Evolutionary conservation across 2,113 vertebrate species (phyloP), one percentile per base, ranked within the genome.

Genomic region (Ia io): DNA sequence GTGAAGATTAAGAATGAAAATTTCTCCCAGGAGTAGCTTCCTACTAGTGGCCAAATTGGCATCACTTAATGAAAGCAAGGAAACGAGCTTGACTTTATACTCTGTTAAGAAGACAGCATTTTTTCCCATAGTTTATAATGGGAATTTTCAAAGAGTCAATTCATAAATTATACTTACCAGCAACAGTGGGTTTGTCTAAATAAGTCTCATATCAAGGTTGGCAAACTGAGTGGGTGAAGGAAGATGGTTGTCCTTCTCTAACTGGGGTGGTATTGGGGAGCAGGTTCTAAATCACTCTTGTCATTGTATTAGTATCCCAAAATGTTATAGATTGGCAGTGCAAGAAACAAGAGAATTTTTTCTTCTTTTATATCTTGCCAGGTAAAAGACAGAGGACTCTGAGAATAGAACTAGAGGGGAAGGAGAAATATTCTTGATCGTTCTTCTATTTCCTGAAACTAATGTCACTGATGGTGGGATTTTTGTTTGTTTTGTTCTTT

Each of bases 1-100:
- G 30, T 92, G 28, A 70, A 92, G 28, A 74, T 59, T n/a, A 73
- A 94, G 40, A 90, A 78, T 2, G 16, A 95, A 84, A 92, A 73
- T 69, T 35, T 25, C 35, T 94, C 61, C 35, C 73, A 83, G 20
- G 16, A 92, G 22, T 56, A 79, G 32, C 14, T 49, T 59, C 63
- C 11, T 56, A 4, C 37, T 8, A 69, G 12, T 13, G 47, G 5
- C 17, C 51, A 82, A 80, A 71, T 11, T 49, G 30, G 4, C 37
- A 88, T 84, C 47, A 82, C 42, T 35, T 63, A 92, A 90, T 74
- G 35, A 92, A 93, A 73, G 2, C 37, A 35, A 20, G 9, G 10
- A 89, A 84, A 42, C 17, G 23, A 84, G 2, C 32, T 1, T 86
- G 67, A 78, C 37, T 82, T 94, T 56, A 70, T 23, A 83, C 20